Evolutionary conservation across 2,113 vertebrate species (phyloP).

Genomic region (Acinonyx jubatus): DNA sequence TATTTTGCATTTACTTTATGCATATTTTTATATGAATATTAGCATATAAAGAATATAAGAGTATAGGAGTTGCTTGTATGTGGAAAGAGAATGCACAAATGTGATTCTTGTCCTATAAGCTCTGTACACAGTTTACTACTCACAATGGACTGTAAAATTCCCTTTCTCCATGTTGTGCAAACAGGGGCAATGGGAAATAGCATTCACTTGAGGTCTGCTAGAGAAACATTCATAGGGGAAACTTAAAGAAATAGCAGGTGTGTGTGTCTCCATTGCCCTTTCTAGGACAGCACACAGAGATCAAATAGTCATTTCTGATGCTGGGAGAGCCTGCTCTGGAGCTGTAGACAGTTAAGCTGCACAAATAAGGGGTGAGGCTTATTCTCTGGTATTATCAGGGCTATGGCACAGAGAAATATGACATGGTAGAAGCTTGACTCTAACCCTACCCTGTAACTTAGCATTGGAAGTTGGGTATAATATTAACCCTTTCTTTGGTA

Average conservation of each 20-base stretch:
- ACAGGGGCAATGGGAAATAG: background rate
- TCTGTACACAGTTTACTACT: background rate
- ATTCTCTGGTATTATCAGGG: background rate
- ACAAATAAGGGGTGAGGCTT: background rate
- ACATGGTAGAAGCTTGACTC: background rate
- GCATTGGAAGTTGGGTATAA: background rate
- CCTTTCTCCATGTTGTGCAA: background rate
- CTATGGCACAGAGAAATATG: too few species aligned
- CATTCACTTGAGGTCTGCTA: background rate
- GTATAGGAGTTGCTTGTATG: background rate
- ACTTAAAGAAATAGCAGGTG: background rate
- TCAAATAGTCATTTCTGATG: background rate
- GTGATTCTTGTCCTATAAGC: background rate
- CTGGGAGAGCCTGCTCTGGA: rapidly evolving
- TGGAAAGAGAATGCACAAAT: background rate
- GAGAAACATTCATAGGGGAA: too few species aligned
- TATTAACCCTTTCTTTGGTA: background rate
- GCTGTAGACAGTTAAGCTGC: background rate
- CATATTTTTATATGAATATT: background rate
- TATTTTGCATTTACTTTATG: background rate
- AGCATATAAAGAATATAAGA: background rate
- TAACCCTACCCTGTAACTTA: background rate
- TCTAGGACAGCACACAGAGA: background rate
- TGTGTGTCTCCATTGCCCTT: rapidly evolving
- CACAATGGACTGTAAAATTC: background rate